Conservation (phyloP, 1,140 invertebrate genomes). For the Sitobion miscanthi region DNA sequence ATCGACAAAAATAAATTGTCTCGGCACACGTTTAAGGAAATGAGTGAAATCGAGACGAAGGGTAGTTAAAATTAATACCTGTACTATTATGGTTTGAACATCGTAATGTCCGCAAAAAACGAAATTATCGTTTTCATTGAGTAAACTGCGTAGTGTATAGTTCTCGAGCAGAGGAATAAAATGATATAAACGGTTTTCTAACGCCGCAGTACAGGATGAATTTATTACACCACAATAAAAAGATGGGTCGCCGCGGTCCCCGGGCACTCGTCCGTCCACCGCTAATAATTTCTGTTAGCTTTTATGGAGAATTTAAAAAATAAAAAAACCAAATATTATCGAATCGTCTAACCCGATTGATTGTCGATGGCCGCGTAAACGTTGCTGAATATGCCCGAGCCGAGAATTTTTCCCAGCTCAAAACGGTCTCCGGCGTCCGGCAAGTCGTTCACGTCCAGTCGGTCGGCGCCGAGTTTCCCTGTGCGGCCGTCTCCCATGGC, state of each 20-base stretch:
- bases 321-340: neutral
- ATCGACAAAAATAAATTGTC: neutral
- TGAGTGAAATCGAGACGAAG: neutral
- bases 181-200: neutral
- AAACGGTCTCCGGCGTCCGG: conserved; percentile 74
- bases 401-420: conserved; percentile 71
- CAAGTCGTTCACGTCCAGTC: conserved; percentile 66
- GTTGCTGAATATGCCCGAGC: conserved; percentile 76
- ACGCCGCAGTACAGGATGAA: neutral
- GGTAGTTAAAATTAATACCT: neutral
- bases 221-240: neutral
- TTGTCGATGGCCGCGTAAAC: conserved; percentile 79
- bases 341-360: conserved; percentile 66
- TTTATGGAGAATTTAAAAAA: neutral
- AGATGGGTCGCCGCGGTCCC: neutral
- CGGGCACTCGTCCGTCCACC: too few relatives aligned
- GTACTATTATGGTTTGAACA: too few relatives aligned
- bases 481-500: neutral
- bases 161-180: neutral
- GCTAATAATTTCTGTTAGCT: too few relatives aligned
- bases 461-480: neutral
- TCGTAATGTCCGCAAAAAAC: too few relatives aligned
- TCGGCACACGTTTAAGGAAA: neutral
- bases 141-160: neutral
- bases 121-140: neutral